Evolutionary conservation across 2,113 vertebrate genomes (phyloP), one percentile per base, ranked within the genome.

Genomic region (Nicator chloris): DNA sequence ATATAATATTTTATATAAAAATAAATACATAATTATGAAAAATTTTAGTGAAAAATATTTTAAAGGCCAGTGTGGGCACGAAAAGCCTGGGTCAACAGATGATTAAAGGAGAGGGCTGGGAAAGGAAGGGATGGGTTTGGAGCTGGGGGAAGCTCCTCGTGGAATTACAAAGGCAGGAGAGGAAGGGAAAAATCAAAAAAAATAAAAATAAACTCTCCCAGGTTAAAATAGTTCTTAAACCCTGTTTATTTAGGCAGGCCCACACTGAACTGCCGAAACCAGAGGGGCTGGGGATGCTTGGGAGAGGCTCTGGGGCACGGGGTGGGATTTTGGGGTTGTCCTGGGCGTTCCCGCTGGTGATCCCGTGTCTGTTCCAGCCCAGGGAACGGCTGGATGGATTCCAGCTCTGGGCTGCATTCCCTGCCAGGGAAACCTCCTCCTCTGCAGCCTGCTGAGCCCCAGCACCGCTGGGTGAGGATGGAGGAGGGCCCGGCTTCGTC

Each of bases 21-120:
- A n/a, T n/a, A n/a, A n/a, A n/a, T n/a, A n/a, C n/a, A n/a, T n/a
- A n/a, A n/a, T n/a, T n/a, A n/a, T n/a, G n/a, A n/a, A n/a, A n/a
- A n/a, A n/a, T n/a, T n/a, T n/a, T n/a, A n/a, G n/a, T n/a, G n/a
- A n/a, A n/a, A n/a, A n/a, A n/a, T n/a, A n/a, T n/a, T n/a, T 20
- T 20, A 45, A 31, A 78, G 51, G 42, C 13, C 33, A 56, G 64
- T 54, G 54, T 77, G 94, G 92, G 70, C 70, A 86, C 54, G 82
- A 94, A 95, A 96, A 94, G 93, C 92, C 28, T 45, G 95, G 70
- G 83, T 97, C 96, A 97, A 98, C 96, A 98, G 98, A 98, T 78
- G 97, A 95, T 88, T 96, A 95, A 94, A 94, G 84, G 89, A 90
- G 96, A 97, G 96, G 96, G n/a, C 95, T 53, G 35, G 66, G 40